Base-by-base conservation (phyloP, 2,797 vertebrate species). In the Toxotes lorentzi region DNA sequence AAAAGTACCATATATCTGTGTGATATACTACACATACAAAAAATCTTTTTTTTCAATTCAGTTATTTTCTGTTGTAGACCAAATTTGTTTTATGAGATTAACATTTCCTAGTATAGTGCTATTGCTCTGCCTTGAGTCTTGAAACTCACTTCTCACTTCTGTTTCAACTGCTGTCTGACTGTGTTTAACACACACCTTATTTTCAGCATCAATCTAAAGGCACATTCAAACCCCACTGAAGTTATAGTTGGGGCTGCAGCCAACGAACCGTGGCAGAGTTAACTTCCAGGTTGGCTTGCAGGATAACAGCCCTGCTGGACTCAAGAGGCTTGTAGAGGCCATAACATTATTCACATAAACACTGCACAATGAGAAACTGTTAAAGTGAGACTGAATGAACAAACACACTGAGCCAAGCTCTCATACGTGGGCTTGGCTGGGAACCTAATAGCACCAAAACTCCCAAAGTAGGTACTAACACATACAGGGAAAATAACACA, bases 221-320 rank as follows among this genome's bases (percentile, higher is more conserved):
- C 77, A 58, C 73, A 74, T 70, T 87, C 59, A 70, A 80, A 68
- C 63, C 48, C 63, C 23, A 12, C 75, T 75, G 62, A 76, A 83
- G 73, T 79, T 81, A 66, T 38, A 63, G 71, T 34, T 45, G 27
- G 35, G 24, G 40, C 76, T 60, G 72, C 54, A 70, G 85, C 83
- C 83, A 87, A 74, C 41, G 47, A 87, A 85, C 79, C 79, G 2
- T 87, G 70, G 78, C 88, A 72, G 79, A 81, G 78, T 83, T 81
- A 82, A 90, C 87, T 87, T 89, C 86, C 90, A 79, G 79, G 79
- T 82, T 85, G 85, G 76, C 72, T 81, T 71, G 67, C 73, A 82
- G 81, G 62, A 82, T 76, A 85, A 82, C 57, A 80, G 80, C 71
- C 61, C 59, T 1, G 60, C 66, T 66, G 75, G 83, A 59, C 86